phyloP scores from a whole-genome alignment of 2,113 vertebrate genomes.

The Redunca redunca region DNA sequence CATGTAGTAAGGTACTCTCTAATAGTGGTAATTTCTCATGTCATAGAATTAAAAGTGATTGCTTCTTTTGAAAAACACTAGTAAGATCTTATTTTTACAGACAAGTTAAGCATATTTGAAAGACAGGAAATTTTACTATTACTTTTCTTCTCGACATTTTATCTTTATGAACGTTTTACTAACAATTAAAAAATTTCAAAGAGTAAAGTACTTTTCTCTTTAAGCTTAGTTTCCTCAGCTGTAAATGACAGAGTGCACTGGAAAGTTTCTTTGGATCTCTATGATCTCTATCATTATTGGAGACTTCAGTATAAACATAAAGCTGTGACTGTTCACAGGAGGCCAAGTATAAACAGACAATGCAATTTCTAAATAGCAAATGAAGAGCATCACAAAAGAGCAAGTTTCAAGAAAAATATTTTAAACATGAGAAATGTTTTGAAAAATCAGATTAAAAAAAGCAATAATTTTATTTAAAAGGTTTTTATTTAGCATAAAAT shows the following conservation, averaged over 20 bases:
- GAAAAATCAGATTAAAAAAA: neutral
- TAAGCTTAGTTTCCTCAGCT: neutral
- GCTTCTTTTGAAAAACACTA: neutral
- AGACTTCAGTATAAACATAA: conserved; percentile 21
- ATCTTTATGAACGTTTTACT: conserved; percentile 21
- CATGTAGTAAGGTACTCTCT: neutral
- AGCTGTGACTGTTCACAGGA: neutral
- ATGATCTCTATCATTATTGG: neutral
- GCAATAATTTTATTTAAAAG: neutral
- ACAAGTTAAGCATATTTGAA: neutral
- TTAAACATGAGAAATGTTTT: conserved; percentile 4
- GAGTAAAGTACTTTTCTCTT: neutral
- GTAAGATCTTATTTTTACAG: neutral
- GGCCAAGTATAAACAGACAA: neutral
- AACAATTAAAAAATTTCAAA: conserved; percentile 31
- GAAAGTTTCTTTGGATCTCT: neutral
- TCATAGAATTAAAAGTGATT: conserved; percentile 4
- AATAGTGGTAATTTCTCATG: neutral
- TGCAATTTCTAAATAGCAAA: neutral
- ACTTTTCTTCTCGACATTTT: neutral
- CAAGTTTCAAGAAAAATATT: conserved; percentile 33
- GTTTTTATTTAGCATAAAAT: neutral
- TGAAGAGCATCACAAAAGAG: neutral
- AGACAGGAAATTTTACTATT: neutral
- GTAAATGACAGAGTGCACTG: neutral